These are phyloP conservation scores for Amyelois transitella DNA, from an alignment of 1,140 invertebrate species.

Conservation along the genomic window DNA sequence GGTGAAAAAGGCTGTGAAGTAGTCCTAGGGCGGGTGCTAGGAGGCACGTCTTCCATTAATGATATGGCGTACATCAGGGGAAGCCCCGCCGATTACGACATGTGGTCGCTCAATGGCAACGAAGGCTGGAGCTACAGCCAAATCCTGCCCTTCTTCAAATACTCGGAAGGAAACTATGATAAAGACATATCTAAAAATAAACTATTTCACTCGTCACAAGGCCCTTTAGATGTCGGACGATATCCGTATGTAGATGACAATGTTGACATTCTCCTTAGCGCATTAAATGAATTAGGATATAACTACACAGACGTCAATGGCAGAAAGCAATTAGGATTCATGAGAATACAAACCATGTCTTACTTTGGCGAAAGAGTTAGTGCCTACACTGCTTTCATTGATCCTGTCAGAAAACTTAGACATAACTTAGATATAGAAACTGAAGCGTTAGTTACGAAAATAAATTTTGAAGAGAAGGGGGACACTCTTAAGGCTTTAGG, in stretches of 20 bases:
- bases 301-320: slow-evolving; percentile 69
- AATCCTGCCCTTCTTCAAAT: slow-evolving; percentile 81
- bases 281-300: slow-evolving; percentile 62
- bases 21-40: slow-evolving; percentile 79
- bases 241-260: slow-evolving; percentile 61
- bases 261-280: slow-evolving; percentile 65
- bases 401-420: slow-evolving; percentile 64
- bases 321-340: slow-evolving; percentile 72
- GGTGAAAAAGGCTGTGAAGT: slow-evolving; percentile 46
- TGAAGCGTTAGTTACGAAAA: slow-evolving; percentile 75
- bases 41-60: slow-evolving; percentile 86
- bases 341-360: slow-evolving; percentile 62
- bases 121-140: slow-evolving; percentile 80
- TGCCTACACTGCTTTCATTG: slow-evolving; percentile 51
- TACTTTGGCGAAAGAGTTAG: slow-evolving; percentile 70
- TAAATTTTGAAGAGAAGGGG: slow-evolving; percentile 38
- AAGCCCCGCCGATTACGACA: slow-evolving; percentile 80
- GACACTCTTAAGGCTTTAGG: slow-evolving; percentile 45
- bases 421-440: slow-evolving; percentile 82
- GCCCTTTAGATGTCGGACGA: slow-evolving; percentile 57
- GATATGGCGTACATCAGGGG: slow-evolving; percentile 88
- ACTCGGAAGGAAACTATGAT: slow-evolving; percentile 71
- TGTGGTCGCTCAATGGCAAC: slow-evolving; percentile 79
- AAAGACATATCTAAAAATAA: slow-evolving; percentile 62
- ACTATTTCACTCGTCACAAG: slow-evolving; percentile 58